Percentiles rank a stretch among this genome's conserved stretches.
Conservation (phyloP, 2,888 invertebrate species). For the Malacosoma neustria region DNA sequence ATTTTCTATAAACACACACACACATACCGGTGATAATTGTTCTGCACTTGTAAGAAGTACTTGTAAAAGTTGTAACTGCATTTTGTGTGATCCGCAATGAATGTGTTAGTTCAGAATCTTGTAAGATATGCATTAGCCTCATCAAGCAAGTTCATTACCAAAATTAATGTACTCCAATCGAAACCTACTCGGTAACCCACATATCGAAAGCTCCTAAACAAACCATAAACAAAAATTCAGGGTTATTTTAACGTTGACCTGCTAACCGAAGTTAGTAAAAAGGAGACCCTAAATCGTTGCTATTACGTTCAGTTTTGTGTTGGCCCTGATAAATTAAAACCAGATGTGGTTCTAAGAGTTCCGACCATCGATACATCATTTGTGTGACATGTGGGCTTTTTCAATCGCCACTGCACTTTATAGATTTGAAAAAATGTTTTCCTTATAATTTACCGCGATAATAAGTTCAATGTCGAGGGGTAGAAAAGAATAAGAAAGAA, state of each 20-base stretch:
- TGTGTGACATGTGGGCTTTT: constrained; percentile 30
- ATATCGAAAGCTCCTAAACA: not conserved
- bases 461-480: no score
- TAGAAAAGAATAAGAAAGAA: no score
- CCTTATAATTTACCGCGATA: not conserved
- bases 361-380: constrained; percentile 20
- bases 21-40: no score
- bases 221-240: not conserved
- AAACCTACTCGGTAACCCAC: not conserved
- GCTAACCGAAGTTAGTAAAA: constrained; percentile 23
- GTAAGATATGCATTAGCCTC: no score
- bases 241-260: constrained; percentile 31
- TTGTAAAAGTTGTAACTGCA: no score
- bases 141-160: no score
- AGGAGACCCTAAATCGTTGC: not conserved
- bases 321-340: constrained; percentile 14
- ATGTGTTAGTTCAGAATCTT: no score
- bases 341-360: constrained; percentile 20
- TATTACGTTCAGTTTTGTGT: not conserved
- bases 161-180: no score
- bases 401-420: constrained; percentile 18
- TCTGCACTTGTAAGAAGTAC: no score
- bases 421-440: constrained; percentile 3
- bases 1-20: no score
- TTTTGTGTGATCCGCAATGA: no score